Percentiles rank a stretch among this genome's conserved stretches.
Conservation (phyloP, 2,113 vertebrate species). For the Rhinoderma darwinii region DNA sequence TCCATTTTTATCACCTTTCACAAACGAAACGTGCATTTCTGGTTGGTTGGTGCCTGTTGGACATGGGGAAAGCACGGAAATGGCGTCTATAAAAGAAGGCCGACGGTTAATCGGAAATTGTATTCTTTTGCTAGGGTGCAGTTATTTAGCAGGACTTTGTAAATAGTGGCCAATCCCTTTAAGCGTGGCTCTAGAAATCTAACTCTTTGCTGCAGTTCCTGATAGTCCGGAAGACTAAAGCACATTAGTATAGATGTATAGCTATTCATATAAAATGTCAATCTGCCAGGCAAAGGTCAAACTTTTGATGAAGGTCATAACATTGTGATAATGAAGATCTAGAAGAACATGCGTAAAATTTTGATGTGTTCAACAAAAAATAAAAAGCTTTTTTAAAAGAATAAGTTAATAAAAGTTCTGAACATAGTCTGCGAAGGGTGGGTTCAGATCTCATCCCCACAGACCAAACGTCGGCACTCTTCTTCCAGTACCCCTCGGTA, state of each 20-base stretch:
- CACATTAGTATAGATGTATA: neutral
- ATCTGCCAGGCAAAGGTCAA: neutral
- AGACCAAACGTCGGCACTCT: constrained; percentile 72
- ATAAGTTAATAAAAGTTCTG: neutral
- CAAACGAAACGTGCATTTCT: too few relatives aligned
- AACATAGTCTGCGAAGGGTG: neutral
- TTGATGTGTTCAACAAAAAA: neutral
- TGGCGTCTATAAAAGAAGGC: too few relatives aligned
- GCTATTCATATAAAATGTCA: neutral
- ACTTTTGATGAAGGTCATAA: neutral
- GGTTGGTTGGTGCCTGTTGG: too few relatives aligned
- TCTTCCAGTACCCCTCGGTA: constrained; percentile 77
- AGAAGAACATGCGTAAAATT: neutral
- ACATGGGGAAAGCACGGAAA: too few relatives aligned
- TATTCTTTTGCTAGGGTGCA: too few relatives aligned
- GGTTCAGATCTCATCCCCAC: neutral
- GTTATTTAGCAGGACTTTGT: too few relatives aligned
- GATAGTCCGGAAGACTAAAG: too few relatives aligned
- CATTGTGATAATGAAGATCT: neutral
- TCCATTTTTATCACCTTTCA: too few relatives aligned
- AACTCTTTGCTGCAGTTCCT: too few relatives aligned
- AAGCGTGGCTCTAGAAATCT: too few relatives aligned
- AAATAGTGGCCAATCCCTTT: too few relatives aligned
- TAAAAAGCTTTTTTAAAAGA: constrained; percentile 17
- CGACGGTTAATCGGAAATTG: too few relatives aligned